Evolutionary conservation across 2,113 vertebrate genomes (phyloP).

Genomic region (Nannobrachium achirus): DNA sequence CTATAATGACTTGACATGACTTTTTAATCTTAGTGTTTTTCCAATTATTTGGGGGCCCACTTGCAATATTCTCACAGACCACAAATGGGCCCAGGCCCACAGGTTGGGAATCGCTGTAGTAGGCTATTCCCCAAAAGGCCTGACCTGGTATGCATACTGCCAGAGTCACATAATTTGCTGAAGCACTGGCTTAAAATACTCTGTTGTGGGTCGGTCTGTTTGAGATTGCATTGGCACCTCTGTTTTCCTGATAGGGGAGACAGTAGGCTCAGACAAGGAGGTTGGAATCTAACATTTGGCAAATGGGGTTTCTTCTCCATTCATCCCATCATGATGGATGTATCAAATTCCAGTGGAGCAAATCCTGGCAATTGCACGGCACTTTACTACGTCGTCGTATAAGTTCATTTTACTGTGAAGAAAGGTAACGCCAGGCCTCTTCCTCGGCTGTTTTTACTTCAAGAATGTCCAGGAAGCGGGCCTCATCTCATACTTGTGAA

Average conservation of each 20-base stretch:
- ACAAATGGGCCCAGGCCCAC: no score
- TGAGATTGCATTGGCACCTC: constrained; percentile 4
- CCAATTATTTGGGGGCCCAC: no score
- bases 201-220: constrained; percentile 19
- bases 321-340: background rate
- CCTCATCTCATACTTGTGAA: constrained; percentile 71
- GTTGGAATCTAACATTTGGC: constrained; percentile 14
- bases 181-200: constrained; percentile 21
- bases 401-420: constrained; percentile 12
- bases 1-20: no score
- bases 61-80: no score
- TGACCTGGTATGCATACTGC: constrained; percentile 27
- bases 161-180: constrained; percentile 49
- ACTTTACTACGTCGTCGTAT: background rate
- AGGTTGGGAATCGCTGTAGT: background rate
- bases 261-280: background rate
- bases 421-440: constrained; percentile 24
- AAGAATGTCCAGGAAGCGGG: constrained; percentile 66
- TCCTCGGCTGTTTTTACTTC: constrained; percentile 27
- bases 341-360: background rate
- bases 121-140: constrained; percentile 36
- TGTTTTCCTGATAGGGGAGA: constrained; percentile 21
- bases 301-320: background rate
- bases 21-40: no score
- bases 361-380: background rate